Conservation (phyloP, 2,113 vertebrate genomes). For the Hippocampus barbouri region DNA sequence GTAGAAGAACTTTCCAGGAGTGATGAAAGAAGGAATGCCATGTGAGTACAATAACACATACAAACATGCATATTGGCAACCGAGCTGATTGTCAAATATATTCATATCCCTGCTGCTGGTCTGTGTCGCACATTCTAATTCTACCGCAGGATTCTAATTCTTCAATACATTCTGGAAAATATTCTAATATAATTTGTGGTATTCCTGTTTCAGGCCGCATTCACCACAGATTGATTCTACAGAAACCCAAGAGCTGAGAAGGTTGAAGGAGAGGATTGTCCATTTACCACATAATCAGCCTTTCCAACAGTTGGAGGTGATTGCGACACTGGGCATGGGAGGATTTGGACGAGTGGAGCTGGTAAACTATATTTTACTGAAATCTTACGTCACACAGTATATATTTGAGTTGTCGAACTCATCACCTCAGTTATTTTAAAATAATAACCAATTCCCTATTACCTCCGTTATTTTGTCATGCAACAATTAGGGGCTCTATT, state of each 20-base stretch:
- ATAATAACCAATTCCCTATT: too few relatives aligned
- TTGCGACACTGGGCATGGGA: conserved; percentile 88
- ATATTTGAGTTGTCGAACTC: background rate
- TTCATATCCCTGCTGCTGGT: background rate
- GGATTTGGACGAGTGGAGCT: conserved; percentile 95
- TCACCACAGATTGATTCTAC: conserved; percentile 52
- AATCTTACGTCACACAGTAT: background rate
- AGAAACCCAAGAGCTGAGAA: conserved; percentile 57
- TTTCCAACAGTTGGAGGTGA: conserved; percentile 82
- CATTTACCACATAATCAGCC: conserved; percentile 74
- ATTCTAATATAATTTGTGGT: background rate
- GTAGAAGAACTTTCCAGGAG: conserved; percentile 81
- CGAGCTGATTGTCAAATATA: background rate
- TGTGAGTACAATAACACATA: conserved; percentile 62
- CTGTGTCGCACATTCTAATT: background rate
- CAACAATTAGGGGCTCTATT: too few relatives aligned
- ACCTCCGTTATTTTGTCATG: too few relatives aligned
- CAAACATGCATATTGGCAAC: background rate
- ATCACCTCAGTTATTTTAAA: background rate
- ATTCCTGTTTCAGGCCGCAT: conserved; percentile 45
- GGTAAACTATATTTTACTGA: conserved; percentile 67
- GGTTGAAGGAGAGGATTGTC: conserved; percentile 79
- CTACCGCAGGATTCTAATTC: background rate
- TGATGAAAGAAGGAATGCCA: conserved; percentile 79
- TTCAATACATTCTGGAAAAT: background rate